Base-by-base conservation (phyloP, 2,888 invertebrate species). In the Drosophila niveifrons region DNA sequence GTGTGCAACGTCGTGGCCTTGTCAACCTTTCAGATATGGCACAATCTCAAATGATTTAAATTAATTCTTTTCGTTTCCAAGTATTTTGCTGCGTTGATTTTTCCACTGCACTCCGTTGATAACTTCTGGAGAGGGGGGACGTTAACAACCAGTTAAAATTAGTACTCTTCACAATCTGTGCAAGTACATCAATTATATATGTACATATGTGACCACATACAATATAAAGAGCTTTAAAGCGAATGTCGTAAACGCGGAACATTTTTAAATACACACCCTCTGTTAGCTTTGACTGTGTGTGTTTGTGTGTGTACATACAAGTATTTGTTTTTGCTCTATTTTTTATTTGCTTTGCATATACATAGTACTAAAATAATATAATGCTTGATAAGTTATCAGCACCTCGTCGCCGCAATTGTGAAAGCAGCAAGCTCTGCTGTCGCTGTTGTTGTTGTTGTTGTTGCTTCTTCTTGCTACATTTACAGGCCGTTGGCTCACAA, bases 401-500 rank as follows among this genome's bases (percentile, higher is more conserved):
- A 8, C 79, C 68, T 13, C 75, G 80, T 51, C 73, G 68, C 48
- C 72, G 73, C 55, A 78, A 67, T 64, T 86, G 77, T 57, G 82
- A 74, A 65, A 87, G 47, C 67, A 87, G 56, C 63, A 84, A 59
- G 46, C 72, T 66, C 8, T 62, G 52, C 34, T 80, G 64, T 55
- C 57, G 68, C 34, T 68, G 70, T 18, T 62, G 74, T 3, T 67
- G 77, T 23, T 23, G 23, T 18, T 34, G 50, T 50, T 51, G 57
- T 17, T 66, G 71, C 56, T 46, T 57, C 46, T 11, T 71, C 53
- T 63, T 82, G 59, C 55, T 78, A 65, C 91, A 91, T 62, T 88
- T 90, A 66, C 91, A 91, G 34, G 75, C 75, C 17, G 72, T 73
- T 28, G 90, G 87, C 15, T 83, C 80, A 69, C 91, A 91, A 75